Base-by-base conservation (phyloP, 2,888 invertebrate species). In the Protophormia terraenovae region DNA sequence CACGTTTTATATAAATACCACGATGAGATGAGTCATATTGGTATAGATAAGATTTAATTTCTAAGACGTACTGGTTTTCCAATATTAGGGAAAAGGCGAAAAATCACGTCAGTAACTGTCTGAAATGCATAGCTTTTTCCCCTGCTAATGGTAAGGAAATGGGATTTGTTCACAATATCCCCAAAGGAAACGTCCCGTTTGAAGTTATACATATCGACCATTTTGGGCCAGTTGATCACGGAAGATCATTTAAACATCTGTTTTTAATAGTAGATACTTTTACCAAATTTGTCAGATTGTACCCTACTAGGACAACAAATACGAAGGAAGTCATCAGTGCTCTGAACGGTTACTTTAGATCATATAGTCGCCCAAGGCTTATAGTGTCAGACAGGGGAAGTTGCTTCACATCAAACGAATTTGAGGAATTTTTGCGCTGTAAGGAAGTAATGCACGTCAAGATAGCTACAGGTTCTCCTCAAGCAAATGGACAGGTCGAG, bases 401-500 rank as follows among this genome's bases (percentile, higher is more conserved):
- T n/a, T 66, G 77, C 47, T 88, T 88, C 58, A 88, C 86, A 0
- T 87, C 87, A 0, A 35, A 8, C 12, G 86, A 87, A 19, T 89
- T 89, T 76, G 14, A 53, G 16, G 29, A 67, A 29, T 88, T 86
- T 81, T 60, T 87, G 32, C n/a, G 41, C 1, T 38, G 58, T 10
- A 77, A 84, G 22, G 81, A 79, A 24, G 62, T 88, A 6, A 22
- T 69, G 29, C 87, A 87, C 35, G 29, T 86, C 8, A 81, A 78
- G 29, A 67, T 87, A 4, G 86, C 87, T 7, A 86, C 84, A 5
- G 86, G 79, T 14, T 87, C 86, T 3, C 87, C 87, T 8, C 87
- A 87, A 41, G 85, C 88, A 5, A 87, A 89, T 50, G 88, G 87
- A 0, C 87, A 87, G 19, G 88, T 88, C 0, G 87, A 89, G 72